Conservation (phyloP, 2,888 invertebrate species). For the Mesopsocus fuscifrons region DNA sequence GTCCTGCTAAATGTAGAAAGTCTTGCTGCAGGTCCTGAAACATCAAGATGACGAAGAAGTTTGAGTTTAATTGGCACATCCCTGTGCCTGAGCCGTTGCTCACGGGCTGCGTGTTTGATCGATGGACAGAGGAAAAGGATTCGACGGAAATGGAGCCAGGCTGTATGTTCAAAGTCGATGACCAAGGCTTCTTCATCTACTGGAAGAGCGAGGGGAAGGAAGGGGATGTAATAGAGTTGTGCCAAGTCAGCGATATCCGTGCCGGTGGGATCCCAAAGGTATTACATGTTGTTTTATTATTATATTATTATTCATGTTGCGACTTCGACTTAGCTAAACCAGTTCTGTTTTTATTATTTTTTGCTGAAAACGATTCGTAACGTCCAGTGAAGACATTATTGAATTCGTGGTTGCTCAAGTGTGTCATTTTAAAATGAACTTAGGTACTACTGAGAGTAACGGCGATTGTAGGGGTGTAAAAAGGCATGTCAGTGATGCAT, state of each 20-base stretch:
- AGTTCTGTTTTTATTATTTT: slow-evolving; percentile 7
- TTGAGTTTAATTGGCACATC: slow-evolving; percentile 97
- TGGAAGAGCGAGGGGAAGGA: slow-evolving; percentile 98
- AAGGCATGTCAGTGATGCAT: too few species aligned
- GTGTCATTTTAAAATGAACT: too few species aligned
- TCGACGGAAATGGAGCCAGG: slow-evolving; percentile 73
- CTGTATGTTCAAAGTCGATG: slow-evolving; percentile 85
- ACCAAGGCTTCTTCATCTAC: slow-evolving; percentile 94
- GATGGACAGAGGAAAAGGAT: slow-evolving; percentile 97
- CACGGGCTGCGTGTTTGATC: slow-evolving; percentile 78
- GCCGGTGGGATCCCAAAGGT: slow-evolving; percentile 87
- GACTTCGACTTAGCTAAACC: not conserved
- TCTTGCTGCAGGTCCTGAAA: not conserved
- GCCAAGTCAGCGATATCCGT: slow-evolving; percentile 94
- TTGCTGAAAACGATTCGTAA: too few species aligned
- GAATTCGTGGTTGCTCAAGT: too few species aligned
- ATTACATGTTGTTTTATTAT: slow-evolving; percentile 22
- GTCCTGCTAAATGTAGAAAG: not conserved
- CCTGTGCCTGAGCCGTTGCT: slow-evolving; percentile 75
- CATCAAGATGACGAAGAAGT: slow-evolving; percentile 78
- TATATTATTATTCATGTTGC: too few species aligned
- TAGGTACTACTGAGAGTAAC: too few species aligned
- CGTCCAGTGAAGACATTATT: not conserved
- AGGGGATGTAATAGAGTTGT: slow-evolving; percentile 93
- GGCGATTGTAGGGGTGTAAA: too few species aligned